A percentile compares a stretch with the other conserved stretches of the same genome.
Evolutionary conservation across 2,797 vertebrate species (phyloP).

Genomic region (Liparis tanakae): DNA sequence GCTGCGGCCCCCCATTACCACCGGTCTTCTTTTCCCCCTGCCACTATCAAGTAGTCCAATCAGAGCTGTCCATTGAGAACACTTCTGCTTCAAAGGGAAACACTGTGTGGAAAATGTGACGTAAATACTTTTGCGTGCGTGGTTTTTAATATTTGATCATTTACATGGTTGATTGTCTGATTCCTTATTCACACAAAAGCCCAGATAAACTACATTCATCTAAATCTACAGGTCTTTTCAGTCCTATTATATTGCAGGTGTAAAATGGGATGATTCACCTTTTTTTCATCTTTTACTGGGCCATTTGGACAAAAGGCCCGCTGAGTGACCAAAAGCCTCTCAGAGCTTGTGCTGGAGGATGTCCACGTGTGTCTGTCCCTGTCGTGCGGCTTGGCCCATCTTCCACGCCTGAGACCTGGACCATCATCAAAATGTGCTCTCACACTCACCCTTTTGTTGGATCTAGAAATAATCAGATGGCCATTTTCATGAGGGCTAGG

Average conservation of each 20-base stretch:
- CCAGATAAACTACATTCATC: neutral
- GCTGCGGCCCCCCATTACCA: slow-evolving; percentile 31
- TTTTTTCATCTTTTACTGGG: slow-evolving; percentile 33
- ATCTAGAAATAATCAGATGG: slow-evolving; percentile 47
- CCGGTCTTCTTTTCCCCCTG: slow-evolving; percentile 78
- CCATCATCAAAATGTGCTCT: slow-evolving; percentile 17
- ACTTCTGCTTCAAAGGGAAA: slow-evolving; percentile 4
- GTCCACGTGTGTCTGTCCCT: slow-evolving; percentile 16
- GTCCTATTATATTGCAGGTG: slow-evolving; percentile 27
- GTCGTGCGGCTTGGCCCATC: slow-evolving; percentile 25
- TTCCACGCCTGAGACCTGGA: slow-evolving; percentile 21
- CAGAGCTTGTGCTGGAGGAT: slow-evolving; percentile 35
- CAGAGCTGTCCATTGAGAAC: slow-evolving; percentile 62
- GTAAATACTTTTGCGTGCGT: neutral
- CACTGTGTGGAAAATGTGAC: neutral
- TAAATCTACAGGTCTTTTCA: slow-evolving; percentile 29
- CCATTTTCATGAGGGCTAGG: slow-evolving; percentile 54
- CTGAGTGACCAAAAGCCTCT: slow-evolving; percentile 38
- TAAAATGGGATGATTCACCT: slow-evolving; percentile 38
- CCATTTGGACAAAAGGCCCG: slow-evolving; percentile 24
- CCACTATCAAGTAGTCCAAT: slow-evolving; percentile 60
- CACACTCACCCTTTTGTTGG: slow-evolving; percentile 1
- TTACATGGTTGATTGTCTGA: neutral
- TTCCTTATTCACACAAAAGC: neutral
- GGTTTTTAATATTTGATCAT: slow-evolving; percentile 3